phyloP scores from a whole-genome alignment of 2,888 invertebrate species.

The Cephus runcator region DNA sequence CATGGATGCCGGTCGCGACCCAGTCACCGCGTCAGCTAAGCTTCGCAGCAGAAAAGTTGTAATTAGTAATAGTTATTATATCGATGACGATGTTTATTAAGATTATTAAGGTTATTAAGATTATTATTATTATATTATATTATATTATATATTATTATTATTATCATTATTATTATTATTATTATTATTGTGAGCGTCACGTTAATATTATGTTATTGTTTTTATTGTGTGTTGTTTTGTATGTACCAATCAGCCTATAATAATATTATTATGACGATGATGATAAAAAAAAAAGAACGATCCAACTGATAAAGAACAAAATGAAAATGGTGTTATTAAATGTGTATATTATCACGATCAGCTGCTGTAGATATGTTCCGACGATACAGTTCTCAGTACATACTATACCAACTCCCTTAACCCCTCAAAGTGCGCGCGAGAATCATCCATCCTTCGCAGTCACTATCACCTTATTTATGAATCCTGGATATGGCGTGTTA shows the following conservation, averaged over 20 bases:
- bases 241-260: conserved; percentile 63
- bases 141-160: conserved; percentile 65
- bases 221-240: conserved; percentile 68
- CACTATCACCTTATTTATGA: not conserved
- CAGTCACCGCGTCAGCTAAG: conserved; percentile 50
- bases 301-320: conserved; percentile 47
- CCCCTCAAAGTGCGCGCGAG: not conserved
- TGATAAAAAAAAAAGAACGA: conserved; percentile 47
- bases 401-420: not conserved
- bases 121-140: conserved; percentile 41
- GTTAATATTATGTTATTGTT: conserved; percentile 66
- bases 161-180: conserved; percentile 57
- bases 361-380: conserved; percentile 10
- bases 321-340: conserved; percentile 54
- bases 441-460: not conserved
- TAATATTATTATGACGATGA: conserved; percentile 42
- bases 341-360: conserved; percentile 56
- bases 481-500: not conserved
- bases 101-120: conserved; percentile 56
- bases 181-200: conserved; percentile 66
- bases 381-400: not conserved
- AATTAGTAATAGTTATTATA: conserved; percentile 61
- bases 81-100: conserved; percentile 57
- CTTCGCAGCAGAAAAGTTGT: conserved; percentile 53
- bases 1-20: conserved; percentile 47